Evolutionary conservation across 2,113 vertebrate species (phyloP).

Genomic region (Brachirus orientalis): DNA sequence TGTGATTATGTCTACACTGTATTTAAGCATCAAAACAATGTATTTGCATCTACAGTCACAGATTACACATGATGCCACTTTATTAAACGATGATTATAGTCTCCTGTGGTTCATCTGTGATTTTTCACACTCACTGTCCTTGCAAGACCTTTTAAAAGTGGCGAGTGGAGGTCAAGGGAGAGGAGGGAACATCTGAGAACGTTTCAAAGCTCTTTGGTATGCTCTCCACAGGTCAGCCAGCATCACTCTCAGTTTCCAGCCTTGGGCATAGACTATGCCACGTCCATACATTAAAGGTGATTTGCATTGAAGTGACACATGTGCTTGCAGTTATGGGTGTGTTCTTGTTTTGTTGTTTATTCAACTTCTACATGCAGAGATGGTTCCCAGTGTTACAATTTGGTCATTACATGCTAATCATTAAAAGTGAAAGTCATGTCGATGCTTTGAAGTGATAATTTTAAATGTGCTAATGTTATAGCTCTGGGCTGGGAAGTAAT

Average conservation of each 20-base stretch:
- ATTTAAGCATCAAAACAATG: not conserved
- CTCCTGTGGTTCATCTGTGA: not conserved
- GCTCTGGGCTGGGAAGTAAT: no score
- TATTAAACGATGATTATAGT: no score
- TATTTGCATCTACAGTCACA: not conserved
- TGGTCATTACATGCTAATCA: not conserved
- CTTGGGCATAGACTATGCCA: not conserved
- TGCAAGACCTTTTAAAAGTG: not conserved
- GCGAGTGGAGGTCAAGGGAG: not conserved
- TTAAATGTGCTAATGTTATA: no score
- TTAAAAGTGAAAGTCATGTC: not conserved
- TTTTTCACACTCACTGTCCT: not conserved
- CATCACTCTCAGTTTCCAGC: not conserved
- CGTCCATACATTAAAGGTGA: not conserved
- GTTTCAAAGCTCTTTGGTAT: not conserved
- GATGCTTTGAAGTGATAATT: no score
- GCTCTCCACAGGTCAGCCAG: not conserved
- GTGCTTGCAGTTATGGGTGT: not conserved
- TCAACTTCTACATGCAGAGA: not conserved
- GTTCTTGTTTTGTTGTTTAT: constrained; percentile 7
- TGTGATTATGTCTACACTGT: not conserved
- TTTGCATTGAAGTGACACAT: not conserved
- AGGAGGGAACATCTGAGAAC: not conserved
- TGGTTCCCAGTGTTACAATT: not conserved
- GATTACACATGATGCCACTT: constrained; percentile 16